These are phyloP conservation scores for Papilio polytes DNA, from an alignment of 1,140 invertebrate genomes.

Conservation along the genomic window DNA sequence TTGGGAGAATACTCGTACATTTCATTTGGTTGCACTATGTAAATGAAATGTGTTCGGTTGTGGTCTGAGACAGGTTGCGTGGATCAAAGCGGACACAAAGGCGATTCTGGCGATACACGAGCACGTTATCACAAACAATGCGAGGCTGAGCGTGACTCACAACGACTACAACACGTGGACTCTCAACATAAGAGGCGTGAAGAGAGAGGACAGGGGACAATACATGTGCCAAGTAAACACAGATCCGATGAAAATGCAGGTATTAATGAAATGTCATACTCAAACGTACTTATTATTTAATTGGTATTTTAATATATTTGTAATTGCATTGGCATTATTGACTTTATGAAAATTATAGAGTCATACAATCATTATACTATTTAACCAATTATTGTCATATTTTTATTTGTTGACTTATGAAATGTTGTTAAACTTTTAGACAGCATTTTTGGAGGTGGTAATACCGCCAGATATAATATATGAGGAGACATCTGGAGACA, in stretches of 20 bases:
- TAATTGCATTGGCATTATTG: not conserved
- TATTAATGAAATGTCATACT: constrained; percentile 68
- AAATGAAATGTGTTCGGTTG: constrained; percentile 47
- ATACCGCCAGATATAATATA: constrained; percentile 96
- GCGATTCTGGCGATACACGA: constrained; percentile 96
- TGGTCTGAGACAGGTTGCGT: constrained; percentile 89
- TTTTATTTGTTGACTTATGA: constrained; percentile 38
- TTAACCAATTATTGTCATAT: not conserved
- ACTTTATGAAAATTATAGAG: not conserved
- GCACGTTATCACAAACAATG: constrained; percentile 96
- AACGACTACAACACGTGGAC: constrained; percentile 95
- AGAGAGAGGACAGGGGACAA: constrained; percentile 92
- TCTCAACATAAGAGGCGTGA: constrained; percentile 91
- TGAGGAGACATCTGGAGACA: constrained; percentile 94
- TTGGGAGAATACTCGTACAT: not conserved
- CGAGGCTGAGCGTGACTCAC: constrained; percentile 92
- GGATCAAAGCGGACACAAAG: constrained; percentile 97
- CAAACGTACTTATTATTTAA: constrained; percentile 18
- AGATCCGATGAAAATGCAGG: constrained; percentile 96
- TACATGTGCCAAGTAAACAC: constrained; percentile 98
- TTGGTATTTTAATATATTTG: constrained; percentile 3
- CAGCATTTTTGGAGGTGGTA: constrained; percentile 93
- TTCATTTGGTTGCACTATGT: constrained; percentile 32
- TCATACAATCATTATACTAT: not conserved
- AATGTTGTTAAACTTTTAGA: constrained; percentile 85